Percentiles rank a stretch among this genome's conserved stretches.
These are phyloP conservation scores for Silurus meridionalis DNA, from an alignment of 2,113 vertebrate genomes.

Conservation along the genomic window DNA sequence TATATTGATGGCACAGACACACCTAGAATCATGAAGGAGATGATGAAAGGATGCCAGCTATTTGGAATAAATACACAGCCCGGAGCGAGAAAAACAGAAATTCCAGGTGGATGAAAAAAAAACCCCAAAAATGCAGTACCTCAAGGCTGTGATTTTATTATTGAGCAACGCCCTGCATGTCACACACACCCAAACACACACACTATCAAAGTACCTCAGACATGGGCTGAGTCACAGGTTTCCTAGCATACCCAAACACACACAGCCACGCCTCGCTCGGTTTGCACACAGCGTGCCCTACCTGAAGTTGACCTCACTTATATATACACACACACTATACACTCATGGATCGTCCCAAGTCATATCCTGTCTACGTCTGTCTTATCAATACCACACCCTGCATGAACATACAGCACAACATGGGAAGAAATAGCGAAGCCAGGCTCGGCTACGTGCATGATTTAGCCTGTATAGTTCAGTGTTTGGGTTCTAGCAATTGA, in stretches of 20 bases:
- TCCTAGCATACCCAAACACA: constrained; percentile 49
- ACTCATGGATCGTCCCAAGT: background rate
- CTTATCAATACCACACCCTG: constrained; percentile 57
- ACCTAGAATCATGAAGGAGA: constrained; percentile 17
- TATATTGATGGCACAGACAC: constrained; percentile 14
- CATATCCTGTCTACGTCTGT: constrained; percentile 42
- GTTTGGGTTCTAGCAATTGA: background rate
- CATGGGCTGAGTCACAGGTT: constrained; percentile 44
- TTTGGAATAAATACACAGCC: constrained; percentile 15
- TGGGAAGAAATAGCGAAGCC: background rate
- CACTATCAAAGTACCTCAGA: constrained; percentile 4
- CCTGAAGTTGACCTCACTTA: constrained; percentile 17
- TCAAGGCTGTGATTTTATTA: constrained; percentile 44
- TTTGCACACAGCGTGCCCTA: constrained; percentile 37
- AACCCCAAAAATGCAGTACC: constrained; percentile 28
- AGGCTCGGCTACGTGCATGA: background rate
- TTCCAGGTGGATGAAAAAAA: constrained; percentile 3
- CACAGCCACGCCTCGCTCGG: constrained; percentile 45
- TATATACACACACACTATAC: background rate
- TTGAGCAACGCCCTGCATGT: constrained; percentile 42
- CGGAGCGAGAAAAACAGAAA: constrained; percentile 13
- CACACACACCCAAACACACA: background rate
- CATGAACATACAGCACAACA: constrained; percentile 23
- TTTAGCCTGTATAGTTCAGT: background rate
- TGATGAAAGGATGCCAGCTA: constrained; percentile 4